Base-by-base conservation (phyloP, 2,113 vertebrate species). In the Halcyon senegalensis region DNA sequence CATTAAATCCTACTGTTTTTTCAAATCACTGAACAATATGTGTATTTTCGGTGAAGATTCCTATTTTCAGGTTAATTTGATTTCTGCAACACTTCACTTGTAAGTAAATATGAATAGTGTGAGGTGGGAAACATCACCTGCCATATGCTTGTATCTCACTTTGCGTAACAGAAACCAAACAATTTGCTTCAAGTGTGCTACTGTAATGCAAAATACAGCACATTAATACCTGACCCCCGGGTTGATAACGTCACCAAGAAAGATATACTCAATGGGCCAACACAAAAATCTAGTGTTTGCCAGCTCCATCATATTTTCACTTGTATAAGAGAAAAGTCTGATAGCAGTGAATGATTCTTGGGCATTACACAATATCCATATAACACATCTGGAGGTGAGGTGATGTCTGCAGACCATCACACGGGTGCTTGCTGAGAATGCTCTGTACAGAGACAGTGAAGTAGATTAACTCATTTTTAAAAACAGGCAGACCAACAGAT, bases 21-120 rank as follows among this genome's bases (percentile, higher is more conserved):
- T 44, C 48, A 81, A 62, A 80, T 63, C 5, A 70, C 44, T 33
- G 20, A 86, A 66, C 0, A 0, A 25, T 43, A 66, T 2, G 0
- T 39, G 3, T 28, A 76, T 37, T 91, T 75, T 59, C 67, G 46
- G 18, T 31, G 24, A 58, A 37, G 43, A 88, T 15, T 39, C 13
- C 17, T 85, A 46, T 25, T 89, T 60, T 41, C 23, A 35, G 43
- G 12, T 43, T 56, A 55, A 44, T 46, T 76, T 60, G 5, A 87
- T 77, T 81, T 89, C 66, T 78, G 21, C 9, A 77, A 31, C 21
- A 53, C 14, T 53, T 53, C 20, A 7, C 41, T 93, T 69, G 11
- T 46, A 69, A 31, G 41, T 39, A 68, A 84, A 44, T 14, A 6
- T 35, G 30, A 87, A 67, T 31, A 62, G 16, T 53, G 27, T 53